phyloP scores from a whole-genome alignment of 1,140 invertebrate genomes.

The Listronotus bonariensis region DNA sequence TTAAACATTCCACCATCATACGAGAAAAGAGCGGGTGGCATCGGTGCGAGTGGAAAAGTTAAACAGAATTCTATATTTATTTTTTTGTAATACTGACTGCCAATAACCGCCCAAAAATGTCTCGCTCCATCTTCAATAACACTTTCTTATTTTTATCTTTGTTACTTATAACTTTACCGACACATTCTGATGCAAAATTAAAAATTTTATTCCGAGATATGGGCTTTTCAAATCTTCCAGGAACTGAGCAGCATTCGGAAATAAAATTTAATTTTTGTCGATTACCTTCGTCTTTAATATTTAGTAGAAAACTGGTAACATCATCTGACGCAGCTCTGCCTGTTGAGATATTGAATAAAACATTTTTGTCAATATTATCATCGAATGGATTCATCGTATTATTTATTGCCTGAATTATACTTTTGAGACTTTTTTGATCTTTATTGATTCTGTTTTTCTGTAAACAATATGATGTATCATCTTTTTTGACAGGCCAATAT shows the following conservation, averaged over 20 bases:
- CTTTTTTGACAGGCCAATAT: too few species aligned
- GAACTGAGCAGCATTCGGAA: slow-evolving; percentile 33
- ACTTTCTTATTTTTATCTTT: slow-evolving; percentile 45
- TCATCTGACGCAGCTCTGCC: too few species aligned
- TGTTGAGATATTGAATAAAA: too few species aligned
- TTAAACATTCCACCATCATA: slow-evolving; percentile 30
- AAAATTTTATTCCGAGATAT: slow-evolving; percentile 37
- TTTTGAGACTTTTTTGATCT: too few species aligned
- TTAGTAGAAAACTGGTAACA: too few species aligned
- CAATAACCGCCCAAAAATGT: slow-evolving; percentile 47
- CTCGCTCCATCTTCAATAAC: slow-evolving; percentile 43
- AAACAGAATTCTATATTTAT: slow-evolving; percentile 45
- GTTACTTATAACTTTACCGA: slow-evolving; percentile 33
- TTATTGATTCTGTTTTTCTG: too few species aligned
- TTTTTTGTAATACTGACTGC: slow-evolving; percentile 46
- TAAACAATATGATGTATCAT: too few species aligned
- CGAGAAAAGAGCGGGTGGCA: slow-evolving; percentile 45
- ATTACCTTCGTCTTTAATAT: too few species aligned
- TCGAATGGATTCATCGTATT: too few species aligned
- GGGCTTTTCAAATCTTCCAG: slow-evolving; percentile 42
- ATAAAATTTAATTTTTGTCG: slow-evolving; percentile 22
- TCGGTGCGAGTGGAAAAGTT: slow-evolving; percentile 47
- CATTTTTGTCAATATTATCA: too few species aligned
- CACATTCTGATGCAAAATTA: slow-evolving; percentile 36
- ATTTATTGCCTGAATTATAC: too few species aligned